phyloP scores from a whole-genome alignment of 2,888 invertebrate genomes.

The Melanotus villosus region DNA sequence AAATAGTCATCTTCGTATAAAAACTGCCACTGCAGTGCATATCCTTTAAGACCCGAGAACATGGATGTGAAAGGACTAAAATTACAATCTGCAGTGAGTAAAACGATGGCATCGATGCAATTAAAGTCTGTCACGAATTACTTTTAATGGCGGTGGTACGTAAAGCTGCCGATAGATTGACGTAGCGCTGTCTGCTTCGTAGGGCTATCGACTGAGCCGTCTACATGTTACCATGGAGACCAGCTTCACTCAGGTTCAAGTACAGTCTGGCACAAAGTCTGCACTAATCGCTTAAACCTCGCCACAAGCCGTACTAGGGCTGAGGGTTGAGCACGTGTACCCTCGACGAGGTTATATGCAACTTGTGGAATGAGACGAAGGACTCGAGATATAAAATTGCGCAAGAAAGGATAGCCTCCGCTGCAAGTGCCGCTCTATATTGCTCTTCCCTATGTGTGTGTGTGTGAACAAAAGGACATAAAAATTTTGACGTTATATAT shows the following conservation, averaged over 20 bases:
- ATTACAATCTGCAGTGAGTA: conserved; percentile 25
- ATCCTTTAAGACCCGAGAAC: no score
- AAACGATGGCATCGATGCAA: conserved; percentile 35
- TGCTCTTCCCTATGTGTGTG: not conserved
- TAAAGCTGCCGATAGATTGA: conserved; percentile 52
- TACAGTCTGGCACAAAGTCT: conserved; percentile 62
- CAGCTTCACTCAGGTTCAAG: conserved; percentile 62
- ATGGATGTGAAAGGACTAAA: not conserved
- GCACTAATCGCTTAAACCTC: conserved; percentile 52
- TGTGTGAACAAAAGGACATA: not conserved
- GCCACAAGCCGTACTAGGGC: conserved; percentile 45
- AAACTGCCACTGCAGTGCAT: no score
- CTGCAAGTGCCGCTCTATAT: not conserved
- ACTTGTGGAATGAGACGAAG: conserved; percentile 52
- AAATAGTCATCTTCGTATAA: no score
- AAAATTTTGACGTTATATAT: not conserved
- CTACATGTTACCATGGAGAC: conserved; percentile 61
- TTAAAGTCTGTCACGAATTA: conserved; percentile 47
- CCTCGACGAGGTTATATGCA: conserved; percentile 49
- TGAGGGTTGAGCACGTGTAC: conserved; percentile 39
- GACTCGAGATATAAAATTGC: conserved; percentile 30
- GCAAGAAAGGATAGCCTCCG: conserved; percentile 16
- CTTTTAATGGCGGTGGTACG: conserved; percentile 48
- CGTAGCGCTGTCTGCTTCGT: conserved; percentile 49
- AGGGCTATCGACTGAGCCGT: conserved; percentile 63